Percentiles rank a stretch among this genome's conserved stretches.
Evolutionary conservation across 2,888 invertebrate species (phyloP).

Genomic region (Boloria euphrosyne): DNA sequence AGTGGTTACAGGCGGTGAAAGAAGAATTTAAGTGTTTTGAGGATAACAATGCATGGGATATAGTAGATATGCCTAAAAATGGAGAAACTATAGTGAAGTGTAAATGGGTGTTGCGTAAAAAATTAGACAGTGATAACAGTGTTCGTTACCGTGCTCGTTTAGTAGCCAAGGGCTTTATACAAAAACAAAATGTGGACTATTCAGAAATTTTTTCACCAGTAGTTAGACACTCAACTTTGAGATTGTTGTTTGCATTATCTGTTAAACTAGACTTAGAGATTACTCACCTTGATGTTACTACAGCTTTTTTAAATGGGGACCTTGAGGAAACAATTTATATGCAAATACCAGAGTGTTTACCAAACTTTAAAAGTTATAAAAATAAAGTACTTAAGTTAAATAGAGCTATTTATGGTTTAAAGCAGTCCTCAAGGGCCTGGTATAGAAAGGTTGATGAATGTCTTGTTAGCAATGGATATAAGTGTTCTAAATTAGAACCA

Average conservation of each 20-base stretch:
- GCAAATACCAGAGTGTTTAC: too few species aligned
- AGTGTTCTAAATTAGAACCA: conserved; percentile 8
- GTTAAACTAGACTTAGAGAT: conserved; percentile 2
- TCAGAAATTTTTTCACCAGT: conserved; percentile 5
- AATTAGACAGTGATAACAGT: conserved; percentile 23
- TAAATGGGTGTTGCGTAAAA: background rate
- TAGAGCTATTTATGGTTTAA: too few species aligned
- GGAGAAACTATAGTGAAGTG: conserved; percentile 20
- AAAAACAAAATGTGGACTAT: background rate
- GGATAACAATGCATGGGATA: conserved; percentile 34
- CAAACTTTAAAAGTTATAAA: too few species aligned
- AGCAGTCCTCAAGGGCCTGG: too few species aligned
- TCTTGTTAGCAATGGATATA: background rate
- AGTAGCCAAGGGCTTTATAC: background rate
- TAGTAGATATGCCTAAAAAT: conserved; percentile 20
- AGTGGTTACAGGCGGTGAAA: conserved; percentile 31
- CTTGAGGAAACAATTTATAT: too few species aligned
- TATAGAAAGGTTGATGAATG: too few species aligned
- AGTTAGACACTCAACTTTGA: background rate
- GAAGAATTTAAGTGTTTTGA: conserved; percentile 35
- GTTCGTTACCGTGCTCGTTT: conserved; percentile 3
- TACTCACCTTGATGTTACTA: conserved; percentile 6
- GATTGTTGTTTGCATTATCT: conserved; percentile 7
- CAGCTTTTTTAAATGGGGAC: conserved; percentile 14
- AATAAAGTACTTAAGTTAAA: too few species aligned